These are phyloP conservation scores for Eristalis arbustorum DNA, from an alignment of 2,888 invertebrate species.

Conservation along the genomic window DNA sequence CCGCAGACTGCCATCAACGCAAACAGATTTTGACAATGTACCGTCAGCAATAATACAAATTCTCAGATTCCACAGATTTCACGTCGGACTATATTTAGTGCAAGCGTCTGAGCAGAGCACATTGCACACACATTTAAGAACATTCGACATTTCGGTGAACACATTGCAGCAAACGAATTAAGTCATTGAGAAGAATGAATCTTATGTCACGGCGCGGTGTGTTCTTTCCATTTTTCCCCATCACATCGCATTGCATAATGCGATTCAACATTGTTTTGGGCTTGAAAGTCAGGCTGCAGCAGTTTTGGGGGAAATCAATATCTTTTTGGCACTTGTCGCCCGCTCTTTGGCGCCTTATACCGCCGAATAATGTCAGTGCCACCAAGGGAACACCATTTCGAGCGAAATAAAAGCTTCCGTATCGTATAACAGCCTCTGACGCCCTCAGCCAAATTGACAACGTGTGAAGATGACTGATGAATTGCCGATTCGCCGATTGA, in stretches of 20 bases:
- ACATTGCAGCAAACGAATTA: not conserved
- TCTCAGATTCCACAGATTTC: not conserved
- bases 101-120: not conserved
- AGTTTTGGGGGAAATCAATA: not conserved
- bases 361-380: not conserved
- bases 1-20: not conserved
- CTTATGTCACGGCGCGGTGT: not conserved
- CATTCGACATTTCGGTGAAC: not conserved
- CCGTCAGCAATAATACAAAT: not conserved
- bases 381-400: not conserved
- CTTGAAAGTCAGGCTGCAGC: not conserved
- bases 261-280: not conserved
- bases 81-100: not conserved
- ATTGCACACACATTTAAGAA: not conserved
- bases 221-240: not conserved
- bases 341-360: not conserved
- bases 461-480: constrained; percentile 1
- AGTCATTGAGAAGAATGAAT: not conserved
- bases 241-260: not conserved
- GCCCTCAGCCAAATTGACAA: not conserved
- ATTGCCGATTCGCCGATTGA: constrained; percentile 16
- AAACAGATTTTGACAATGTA: not conserved
- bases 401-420: not conserved
- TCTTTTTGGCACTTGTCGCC: not conserved
- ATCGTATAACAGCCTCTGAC: not conserved